These are phyloP conservation scores for Grantiella picta DNA, from an alignment of 2,113 vertebrate genomes.

Conservation along the genomic window DNA sequence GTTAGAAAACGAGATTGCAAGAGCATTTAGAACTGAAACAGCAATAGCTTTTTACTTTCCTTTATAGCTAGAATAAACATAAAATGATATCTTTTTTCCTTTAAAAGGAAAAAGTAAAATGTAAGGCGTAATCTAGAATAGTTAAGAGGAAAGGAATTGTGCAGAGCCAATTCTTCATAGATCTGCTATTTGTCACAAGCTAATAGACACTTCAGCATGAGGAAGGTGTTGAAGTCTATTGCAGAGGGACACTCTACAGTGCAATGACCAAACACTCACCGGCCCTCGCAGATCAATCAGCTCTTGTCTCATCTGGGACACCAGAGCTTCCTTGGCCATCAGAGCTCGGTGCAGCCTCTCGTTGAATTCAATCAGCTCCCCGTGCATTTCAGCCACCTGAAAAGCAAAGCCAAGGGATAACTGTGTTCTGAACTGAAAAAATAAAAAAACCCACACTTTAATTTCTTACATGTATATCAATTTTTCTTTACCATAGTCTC, in stretches of 20 bases:
- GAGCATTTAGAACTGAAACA: background rate
- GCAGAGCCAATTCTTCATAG: background rate
- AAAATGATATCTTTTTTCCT: background rate
- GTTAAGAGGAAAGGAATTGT: background rate
- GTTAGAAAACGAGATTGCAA: background rate
- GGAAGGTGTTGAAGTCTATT: background rate
- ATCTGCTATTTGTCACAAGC: background rate
- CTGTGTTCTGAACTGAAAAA: background rate
- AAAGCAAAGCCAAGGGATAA: slow-evolving; percentile 19
- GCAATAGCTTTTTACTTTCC: background rate
- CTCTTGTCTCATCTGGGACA: slow-evolving; percentile 96
- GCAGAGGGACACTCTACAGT: background rate
- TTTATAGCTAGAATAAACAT: background rate
- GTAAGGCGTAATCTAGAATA: background rate
- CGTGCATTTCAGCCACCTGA: slow-evolving; percentile 99
- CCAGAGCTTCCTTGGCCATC: slow-evolving; percentile 94
- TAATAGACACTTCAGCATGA: background rate
- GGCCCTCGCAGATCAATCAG: slow-evolving; percentile 95
- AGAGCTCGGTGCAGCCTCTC: slow-evolving; percentile 92
- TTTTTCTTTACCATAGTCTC: background rate
- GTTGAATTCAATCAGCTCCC: slow-evolving; percentile 97
- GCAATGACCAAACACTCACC: slow-evolving; percentile 71
- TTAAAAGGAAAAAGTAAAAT: background rate
- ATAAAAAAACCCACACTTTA: background rate
- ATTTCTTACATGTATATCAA: background rate